These are phyloP conservation scores for Tamandua tetradactyla DNA, from an alignment of 2,797 vertebrate species.

Conservation along the genomic window DNA sequence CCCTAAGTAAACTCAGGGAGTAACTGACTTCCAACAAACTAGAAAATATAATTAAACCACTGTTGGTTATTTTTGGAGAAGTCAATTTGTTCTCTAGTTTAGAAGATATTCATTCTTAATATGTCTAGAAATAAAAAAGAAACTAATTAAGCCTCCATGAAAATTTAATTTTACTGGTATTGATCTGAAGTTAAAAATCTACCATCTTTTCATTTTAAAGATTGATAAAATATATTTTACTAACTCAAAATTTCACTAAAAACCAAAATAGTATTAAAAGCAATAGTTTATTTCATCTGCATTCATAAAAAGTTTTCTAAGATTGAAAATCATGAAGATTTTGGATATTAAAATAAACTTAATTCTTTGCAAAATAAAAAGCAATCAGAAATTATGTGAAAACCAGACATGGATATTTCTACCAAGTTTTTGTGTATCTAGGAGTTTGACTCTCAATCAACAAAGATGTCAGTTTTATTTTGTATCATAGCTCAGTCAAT, in stretches of 20 bases:
- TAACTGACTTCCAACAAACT: neutral
- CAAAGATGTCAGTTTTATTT: neutral
- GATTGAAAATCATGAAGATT: slow-evolving; percentile 30
- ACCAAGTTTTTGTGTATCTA: neutral
- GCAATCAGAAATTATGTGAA: slow-evolving; percentile 58
- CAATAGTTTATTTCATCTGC: neutral
- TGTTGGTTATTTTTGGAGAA: neutral
- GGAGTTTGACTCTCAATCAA: neutral
- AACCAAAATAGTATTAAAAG: slow-evolving; percentile 1
- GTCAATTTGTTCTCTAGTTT: neutral
- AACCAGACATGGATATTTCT: slow-evolving; percentile 39
- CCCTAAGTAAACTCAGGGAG: neutral
- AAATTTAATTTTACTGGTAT: neutral
- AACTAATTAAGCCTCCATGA: slow-evolving; percentile 5
- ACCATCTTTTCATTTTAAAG: slow-evolving; percentile 32
- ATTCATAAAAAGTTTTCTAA: slow-evolving; percentile 45
- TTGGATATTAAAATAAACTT: slow-evolving; percentile 3
- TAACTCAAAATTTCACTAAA: slow-evolving; percentile 25
- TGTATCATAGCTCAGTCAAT: neutral
- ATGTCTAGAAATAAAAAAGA: slow-evolving; percentile 31
- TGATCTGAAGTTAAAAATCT: slow-evolving; percentile 47
- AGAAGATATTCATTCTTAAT: neutral
- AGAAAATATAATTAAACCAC: slow-evolving; percentile 17
- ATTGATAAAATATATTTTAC: neutral
- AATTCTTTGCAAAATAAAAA: slow-evolving; percentile 20